phyloP scores from a whole-genome alignment of 2,113 vertebrate genomes.

The Galbula dea region DNA sequence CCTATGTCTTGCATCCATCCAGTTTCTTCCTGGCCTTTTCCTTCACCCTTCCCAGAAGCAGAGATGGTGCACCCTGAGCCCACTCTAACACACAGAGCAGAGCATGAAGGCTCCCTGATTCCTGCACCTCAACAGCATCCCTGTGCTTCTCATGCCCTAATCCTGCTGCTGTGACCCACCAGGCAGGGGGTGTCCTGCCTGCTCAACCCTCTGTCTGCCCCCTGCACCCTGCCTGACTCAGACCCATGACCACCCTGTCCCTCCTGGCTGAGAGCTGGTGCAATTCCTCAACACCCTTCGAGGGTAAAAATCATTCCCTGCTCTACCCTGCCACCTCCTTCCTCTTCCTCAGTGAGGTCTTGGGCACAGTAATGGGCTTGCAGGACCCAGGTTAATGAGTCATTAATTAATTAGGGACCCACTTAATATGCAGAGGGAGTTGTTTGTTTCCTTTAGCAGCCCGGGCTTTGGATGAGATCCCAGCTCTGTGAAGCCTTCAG shows the following conservation, averaged over 20 bases:
- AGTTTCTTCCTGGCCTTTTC: neutral
- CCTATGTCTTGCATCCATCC: neutral
- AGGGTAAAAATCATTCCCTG: neutral
- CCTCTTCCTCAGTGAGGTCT: neutral
- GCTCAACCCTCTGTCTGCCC: neutral
- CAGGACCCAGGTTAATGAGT: constrained; percentile 42
- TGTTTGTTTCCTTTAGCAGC: constrained; percentile 60
- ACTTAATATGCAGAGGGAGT: constrained; percentile 23
- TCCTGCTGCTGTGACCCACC: neutral
- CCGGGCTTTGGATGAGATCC: constrained; percentile 48
- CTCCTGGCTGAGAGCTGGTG: neutral
- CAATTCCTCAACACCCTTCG: neutral
- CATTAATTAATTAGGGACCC: constrained; percentile 49
- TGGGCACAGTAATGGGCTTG: neutral
- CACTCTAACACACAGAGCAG: accelerated
- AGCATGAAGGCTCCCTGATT: neutral
- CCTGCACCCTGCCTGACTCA: neutral
- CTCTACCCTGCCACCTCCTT: neutral
- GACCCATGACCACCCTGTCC: neutral
- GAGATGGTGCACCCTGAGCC: neutral
- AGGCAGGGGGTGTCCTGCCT: neutral
- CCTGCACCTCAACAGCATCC: accelerated
- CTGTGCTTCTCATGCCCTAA: accelerated
- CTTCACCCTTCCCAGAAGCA: neutral
- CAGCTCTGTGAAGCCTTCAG: constrained; percentile 49